phyloP scores from a whole-genome alignment of 2,113 vertebrate species.

The Stigmatopora argus region DNA sequence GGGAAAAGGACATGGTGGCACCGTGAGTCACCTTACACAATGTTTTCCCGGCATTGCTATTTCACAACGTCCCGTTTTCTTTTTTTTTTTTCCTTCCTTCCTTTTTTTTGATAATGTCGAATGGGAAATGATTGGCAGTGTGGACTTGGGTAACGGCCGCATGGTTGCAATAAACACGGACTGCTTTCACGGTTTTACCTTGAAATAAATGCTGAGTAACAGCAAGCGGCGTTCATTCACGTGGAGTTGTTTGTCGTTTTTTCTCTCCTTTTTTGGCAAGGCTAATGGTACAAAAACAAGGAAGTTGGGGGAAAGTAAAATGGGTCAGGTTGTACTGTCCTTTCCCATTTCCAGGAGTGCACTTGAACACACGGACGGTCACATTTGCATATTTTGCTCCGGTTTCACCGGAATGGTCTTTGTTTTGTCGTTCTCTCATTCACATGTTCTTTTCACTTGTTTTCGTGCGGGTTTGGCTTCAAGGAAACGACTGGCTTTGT shows the following conservation, averaged over 20 bases:
- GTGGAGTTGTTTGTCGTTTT: not conserved
- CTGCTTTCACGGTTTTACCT: no score
- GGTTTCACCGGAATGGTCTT: not conserved
- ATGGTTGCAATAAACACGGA: no score
- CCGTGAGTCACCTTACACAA: slow-evolving; percentile 43
- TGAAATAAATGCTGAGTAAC: slow-evolving; percentile 6
- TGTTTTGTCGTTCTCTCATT: not conserved
- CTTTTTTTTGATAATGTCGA: slow-evolving; percentile 24
- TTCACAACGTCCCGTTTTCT: slow-evolving; percentile 21
- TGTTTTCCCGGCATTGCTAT: slow-evolving; percentile 24
- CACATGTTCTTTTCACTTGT: not conserved
- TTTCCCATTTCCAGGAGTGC: not conserved
- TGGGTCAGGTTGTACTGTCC: slow-evolving; percentile 1
- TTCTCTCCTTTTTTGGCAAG: slow-evolving; percentile 9
- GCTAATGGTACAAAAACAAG: not conserved
- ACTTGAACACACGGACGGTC: not conserved
- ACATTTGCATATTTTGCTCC: not conserved
- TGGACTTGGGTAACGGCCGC: no score
- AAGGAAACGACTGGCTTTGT: no score
- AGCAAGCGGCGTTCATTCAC: slow-evolving; percentile 19
- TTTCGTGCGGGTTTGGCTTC: not conserved
- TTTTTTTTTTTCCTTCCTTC: not conserved
- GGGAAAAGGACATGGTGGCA: slow-evolving; percentile 35
- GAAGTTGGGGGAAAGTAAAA: not conserved
- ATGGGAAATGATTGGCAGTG: slow-evolving; percentile 12